Conservation (phyloP, 2,888 invertebrate genomes). For the Parelbella ahira region DNA sequence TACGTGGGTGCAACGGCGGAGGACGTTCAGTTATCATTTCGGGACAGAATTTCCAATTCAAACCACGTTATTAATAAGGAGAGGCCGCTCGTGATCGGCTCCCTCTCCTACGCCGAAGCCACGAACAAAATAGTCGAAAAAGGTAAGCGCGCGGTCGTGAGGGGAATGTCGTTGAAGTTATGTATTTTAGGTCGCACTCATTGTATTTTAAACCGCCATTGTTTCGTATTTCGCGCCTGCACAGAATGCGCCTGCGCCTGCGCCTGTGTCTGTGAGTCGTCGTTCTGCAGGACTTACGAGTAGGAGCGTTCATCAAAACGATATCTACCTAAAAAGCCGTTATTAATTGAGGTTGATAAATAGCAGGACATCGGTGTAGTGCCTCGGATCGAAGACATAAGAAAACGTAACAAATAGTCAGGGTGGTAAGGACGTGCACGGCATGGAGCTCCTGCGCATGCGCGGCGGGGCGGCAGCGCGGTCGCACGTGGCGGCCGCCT, state of each 20-base stretch:
- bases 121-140: constrained; percentile 71
- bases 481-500: constrained; percentile 43
- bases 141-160: constrained; percentile 71
- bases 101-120: constrained; percentile 44
- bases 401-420: constrained; percentile 7
- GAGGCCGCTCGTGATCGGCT: constrained; percentile 55
- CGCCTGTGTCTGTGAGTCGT: constrained; percentile 3
- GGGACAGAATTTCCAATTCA: constrained; percentile 54
- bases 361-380: too few relatives aligned
- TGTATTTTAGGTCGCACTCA: constrained; percentile 70
- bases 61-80: constrained; percentile 73
- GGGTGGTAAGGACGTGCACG: constrained; percentile 6
- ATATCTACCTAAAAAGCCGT: constrained; percentile 43
- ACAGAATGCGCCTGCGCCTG: constrained; percentile 39
- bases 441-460: constrained; percentile 16
- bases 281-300: too few relatives aligned
- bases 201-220: constrained; percentile 78
- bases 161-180: constrained; percentile 70
- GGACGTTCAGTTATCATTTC: constrained; percentile 19
- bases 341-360: too few relatives aligned
- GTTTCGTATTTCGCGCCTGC: constrained; percentile 74
- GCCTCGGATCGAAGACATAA: too few relatives aligned
- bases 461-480: constrained; percentile 27
- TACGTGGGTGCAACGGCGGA: constrained; percentile 34
- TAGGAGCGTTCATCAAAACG: constrained; percentile 42